Evolutionary conservation across 2,888 invertebrate species (phyloP).

Genomic region (Lycia hirtaria): DNA sequence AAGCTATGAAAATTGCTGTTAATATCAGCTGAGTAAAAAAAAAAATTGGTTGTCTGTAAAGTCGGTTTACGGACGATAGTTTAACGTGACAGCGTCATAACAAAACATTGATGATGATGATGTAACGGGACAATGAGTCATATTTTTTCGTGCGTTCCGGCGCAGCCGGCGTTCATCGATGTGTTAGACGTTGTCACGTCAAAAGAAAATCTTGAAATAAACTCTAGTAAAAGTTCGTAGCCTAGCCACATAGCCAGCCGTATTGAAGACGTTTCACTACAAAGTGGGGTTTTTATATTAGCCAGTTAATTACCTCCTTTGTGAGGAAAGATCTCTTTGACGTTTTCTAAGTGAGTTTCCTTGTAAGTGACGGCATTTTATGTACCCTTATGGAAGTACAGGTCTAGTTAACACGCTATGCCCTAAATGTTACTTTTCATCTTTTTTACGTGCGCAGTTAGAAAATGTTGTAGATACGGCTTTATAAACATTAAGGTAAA

Average conservation of each 20-base stretch:
- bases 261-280: constrained; percentile 13
- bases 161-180: too few species aligned
- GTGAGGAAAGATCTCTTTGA: constrained; percentile 44
- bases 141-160: too few species aligned
- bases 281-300: constrained; percentile 21
- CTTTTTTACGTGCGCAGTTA: constrained; percentile 24
- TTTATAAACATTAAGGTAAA: neutral
- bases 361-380: constrained; percentile 45
- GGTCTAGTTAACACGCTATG: constrained; percentile 48
- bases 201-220: constrained; percentile 1
- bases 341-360: constrained; percentile 58
- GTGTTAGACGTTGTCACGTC: too few species aligned
- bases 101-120: too few species aligned
- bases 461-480: neutral
- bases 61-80: too few species aligned
- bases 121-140: too few species aligned
- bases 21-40: neutral
- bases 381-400: constrained; percentile 47
- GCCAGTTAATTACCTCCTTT: constrained; percentile 37
- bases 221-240: neutral
- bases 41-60: too few species aligned
- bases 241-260: neutral
- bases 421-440: constrained; percentile 43
- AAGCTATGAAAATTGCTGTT: neutral
- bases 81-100: too few species aligned